phyloP scores from a whole-genome alignment of 2,113 vertebrate species.

The Glareola pratincola region DNA sequence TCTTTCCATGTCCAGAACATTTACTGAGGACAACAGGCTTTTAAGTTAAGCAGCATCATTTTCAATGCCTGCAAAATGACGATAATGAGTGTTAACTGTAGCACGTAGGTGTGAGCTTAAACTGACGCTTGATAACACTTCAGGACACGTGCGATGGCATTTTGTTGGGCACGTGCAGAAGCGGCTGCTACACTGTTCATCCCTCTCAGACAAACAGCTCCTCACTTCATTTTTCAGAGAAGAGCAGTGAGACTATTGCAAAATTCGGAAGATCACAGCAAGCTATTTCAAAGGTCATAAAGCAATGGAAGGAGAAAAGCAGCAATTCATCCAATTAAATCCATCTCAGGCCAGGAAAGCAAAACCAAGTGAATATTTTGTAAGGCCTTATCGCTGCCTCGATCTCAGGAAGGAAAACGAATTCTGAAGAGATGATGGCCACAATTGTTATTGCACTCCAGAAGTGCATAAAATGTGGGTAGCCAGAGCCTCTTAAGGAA shows the following conservation, averaged over 20 bases:
- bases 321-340: background rate
- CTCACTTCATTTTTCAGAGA: background rate
- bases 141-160: background rate
- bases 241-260: background rate
- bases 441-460: constrained; percentile 52
- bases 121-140: background rate
- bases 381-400: background rate
- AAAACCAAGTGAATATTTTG: background rate
- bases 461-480: constrained; percentile 55
- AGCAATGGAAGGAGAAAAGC: background rate
- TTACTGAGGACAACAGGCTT: background rate
- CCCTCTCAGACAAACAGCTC: background rate
- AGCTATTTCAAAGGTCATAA: constrained; percentile 18
- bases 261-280: background rate
- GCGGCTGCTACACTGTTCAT: background rate
- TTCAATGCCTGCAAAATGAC: background rate
- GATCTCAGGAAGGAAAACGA: constrained; percentile 46
- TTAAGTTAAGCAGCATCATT: background rate
- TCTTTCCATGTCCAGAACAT: background rate
- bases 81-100: background rate
- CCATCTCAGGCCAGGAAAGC: background rate
- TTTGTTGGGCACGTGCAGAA: background rate
- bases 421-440: constrained; percentile 54
- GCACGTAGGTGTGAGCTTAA: fast-evolving
- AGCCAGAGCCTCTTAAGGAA: constrained; percentile 62